phyloP scores from a whole-genome alignment of 1,140 invertebrate genomes.

The Dufourea novaeangliae region DNA sequence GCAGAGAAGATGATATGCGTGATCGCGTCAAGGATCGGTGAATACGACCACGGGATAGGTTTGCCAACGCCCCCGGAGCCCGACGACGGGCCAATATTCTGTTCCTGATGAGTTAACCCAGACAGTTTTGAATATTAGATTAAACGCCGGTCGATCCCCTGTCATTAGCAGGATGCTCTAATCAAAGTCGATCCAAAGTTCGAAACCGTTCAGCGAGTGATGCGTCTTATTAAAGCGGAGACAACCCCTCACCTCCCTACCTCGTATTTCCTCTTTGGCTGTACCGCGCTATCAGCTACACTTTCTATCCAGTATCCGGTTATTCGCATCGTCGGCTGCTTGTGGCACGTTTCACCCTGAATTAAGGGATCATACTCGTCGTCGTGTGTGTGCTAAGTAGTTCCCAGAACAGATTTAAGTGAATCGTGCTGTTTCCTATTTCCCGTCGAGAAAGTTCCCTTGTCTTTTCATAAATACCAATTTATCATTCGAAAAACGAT shows the following conservation, averaged over 20 bases:
- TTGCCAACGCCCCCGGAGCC: slow-evolving; percentile 25
- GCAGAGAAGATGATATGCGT: background rate
- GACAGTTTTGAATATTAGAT: slow-evolving; percentile 79
- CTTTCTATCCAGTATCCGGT: slow-evolving; percentile 39
- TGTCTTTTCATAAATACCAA: too few species aligned
- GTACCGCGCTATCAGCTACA: slow-evolving; percentile 40
- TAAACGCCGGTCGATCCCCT: slow-evolving; percentile 74
- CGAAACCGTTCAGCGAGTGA: slow-evolving; percentile 63
- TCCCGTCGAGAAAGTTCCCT: background rate
- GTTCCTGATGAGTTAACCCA: slow-evolving; percentile 68
- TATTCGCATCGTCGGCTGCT: slow-evolving; percentile 53
- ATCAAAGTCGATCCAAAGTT: slow-evolving; percentile 77
- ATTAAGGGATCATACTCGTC: slow-evolving; percentile 59
- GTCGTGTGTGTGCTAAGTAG: slow-evolving; percentile 50
- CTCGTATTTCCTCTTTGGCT: slow-evolving; percentile 14
- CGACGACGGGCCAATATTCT: slow-evolving; percentile 66
- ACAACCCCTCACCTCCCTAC: slow-evolving; percentile 58
- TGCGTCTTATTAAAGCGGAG: slow-evolving; percentile 72
- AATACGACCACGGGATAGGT: slow-evolving; percentile 34
- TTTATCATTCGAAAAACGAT: too few species aligned
- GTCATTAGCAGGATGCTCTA: slow-evolving; percentile 78
- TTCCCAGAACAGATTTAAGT: slow-evolving; percentile 36
- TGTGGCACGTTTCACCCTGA: slow-evolving; percentile 42
- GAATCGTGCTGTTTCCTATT: slow-evolving; percentile 22
- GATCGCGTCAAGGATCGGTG: slow-evolving; percentile 31